Evolutionary conservation across 2,797 vertebrate genomes (phyloP).

Genomic region (Gobio occitaniae): DNA sequence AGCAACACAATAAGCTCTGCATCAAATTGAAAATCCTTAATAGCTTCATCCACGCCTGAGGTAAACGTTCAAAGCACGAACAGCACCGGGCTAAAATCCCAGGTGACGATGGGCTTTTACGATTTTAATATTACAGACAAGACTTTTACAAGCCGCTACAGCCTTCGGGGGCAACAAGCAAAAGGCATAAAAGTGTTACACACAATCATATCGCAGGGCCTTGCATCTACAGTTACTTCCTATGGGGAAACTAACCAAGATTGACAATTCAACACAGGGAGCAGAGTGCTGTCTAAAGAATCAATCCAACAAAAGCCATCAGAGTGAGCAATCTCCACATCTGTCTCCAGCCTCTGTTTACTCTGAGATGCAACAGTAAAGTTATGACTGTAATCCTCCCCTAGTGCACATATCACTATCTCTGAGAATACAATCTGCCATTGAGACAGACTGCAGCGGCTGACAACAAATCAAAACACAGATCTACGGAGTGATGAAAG

Average conservation of each 20-base stretch:
- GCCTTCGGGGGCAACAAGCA: conserved; percentile 55
- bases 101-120: conserved; percentile 62
- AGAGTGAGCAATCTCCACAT: conserved; percentile 33
- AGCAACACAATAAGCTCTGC: background rate
- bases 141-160: conserved; percentile 43
- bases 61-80: conserved; percentile 21
- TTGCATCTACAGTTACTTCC: conserved; percentile 52
- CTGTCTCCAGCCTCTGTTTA: conserved; percentile 50
- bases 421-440: conserved; percentile 64
- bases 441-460: conserved; percentile 50
- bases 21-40: conserved; percentile 28
- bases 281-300: conserved; percentile 9
- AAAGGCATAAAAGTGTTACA: conserved; percentile 58
- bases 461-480: conserved; percentile 63
- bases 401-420: conserved; percentile 69
- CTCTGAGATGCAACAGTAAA: conserved; percentile 53
- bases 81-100: conserved; percentile 27
- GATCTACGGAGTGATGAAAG: conserved; percentile 59
- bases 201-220: conserved; percentile 47
- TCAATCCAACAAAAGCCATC: conserved; percentile 37
- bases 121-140: conserved; percentile 63
- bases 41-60: conserved; percentile 28
- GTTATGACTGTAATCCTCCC: conserved; percentile 69
- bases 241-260: conserved; percentile 34
- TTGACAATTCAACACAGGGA: conserved; percentile 45